A percentile compares a stretch with the other conserved stretches of the same genome.
phyloP scores from a whole-genome alignment of 2,797 vertebrate species.

The Scarus forsteni region DNA sequence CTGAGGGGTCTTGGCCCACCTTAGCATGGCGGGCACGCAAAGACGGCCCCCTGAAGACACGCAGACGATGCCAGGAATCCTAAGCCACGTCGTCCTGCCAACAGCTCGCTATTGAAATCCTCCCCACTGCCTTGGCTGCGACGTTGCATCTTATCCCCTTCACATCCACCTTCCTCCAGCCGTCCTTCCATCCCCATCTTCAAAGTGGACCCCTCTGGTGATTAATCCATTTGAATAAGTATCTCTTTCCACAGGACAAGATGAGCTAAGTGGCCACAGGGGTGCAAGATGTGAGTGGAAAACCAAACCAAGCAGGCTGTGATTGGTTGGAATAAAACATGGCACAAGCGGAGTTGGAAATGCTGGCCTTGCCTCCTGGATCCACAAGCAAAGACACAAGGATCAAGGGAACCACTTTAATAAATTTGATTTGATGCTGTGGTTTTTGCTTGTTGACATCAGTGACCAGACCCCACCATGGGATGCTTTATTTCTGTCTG shows the following conservation, averaged over 20 bases:
- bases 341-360: conserved; percentile 37
- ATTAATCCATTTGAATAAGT: conserved; percentile 72
- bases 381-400: conserved; percentile 29
- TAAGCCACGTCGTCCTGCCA: conserved; percentile 59
- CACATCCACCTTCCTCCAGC: conserved; percentile 54
- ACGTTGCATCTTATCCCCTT: conserved; percentile 50
- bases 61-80: conserved; percentile 75
- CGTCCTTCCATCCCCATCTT: conserved; percentile 59
- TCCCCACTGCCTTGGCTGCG: conserved; percentile 60
- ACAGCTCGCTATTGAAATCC: conserved; percentile 61
- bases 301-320: conserved; percentile 39
- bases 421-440: conserved; percentile 50
- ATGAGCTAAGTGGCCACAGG: conserved; percentile 75
- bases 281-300: conserved; percentile 58
- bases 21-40: conserved; percentile 70
- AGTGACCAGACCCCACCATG: conserved; percentile 26
- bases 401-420: conserved; percentile 23
- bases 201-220: conserved; percentile 69
- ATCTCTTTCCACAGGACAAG: conserved; percentile 64
- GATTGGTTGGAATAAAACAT: conserved; percentile 39
- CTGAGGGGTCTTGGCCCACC: conserved; percentile 81
- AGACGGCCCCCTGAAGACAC: conserved; percentile 68
- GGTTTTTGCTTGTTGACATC: conserved; percentile 53
- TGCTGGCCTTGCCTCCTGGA: not conserved
- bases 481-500: conserved; percentile 31